Evolutionary conservation across 1,140 invertebrate genomes (phyloP).

Genomic region (Phymorhynchus buccinoides): DNA sequence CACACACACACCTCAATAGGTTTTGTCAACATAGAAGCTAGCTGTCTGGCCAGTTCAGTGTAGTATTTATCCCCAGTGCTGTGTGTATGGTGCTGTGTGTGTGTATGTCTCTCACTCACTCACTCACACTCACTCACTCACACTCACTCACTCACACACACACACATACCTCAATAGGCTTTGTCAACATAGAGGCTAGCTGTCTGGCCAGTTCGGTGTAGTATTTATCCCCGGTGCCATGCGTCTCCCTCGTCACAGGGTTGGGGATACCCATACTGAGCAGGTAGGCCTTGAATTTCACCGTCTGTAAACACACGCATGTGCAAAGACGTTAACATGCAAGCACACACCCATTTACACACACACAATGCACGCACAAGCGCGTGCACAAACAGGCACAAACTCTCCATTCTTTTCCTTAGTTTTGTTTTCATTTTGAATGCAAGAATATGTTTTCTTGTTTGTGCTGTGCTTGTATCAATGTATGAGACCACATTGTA

Average conservation of each 20-base stretch:
- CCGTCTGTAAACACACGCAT: conserved; percentile 77
- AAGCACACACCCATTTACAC: neutral
- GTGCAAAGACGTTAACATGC: neutral
- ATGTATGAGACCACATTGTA: too few species aligned
- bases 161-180: conserved; percentile 82
- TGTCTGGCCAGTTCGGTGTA: conserved; percentile 90
- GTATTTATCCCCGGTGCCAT: conserved; percentile 89
- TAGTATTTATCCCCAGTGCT: too few species aligned
- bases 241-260: conserved; percentile 92
- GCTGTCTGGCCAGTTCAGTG: too few species aligned
- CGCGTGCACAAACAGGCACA: too few species aligned
- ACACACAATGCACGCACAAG: too few species aligned
- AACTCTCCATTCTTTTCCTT: too few species aligned
- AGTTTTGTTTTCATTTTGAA: too few species aligned
- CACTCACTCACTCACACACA: neutral
- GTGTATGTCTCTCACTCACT: neutral
- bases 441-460: too few species aligned
- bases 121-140: neutral
- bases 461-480: too few species aligned
- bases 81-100: too few species aligned
- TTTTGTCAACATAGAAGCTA: too few species aligned
- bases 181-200: conserved; percentile 85
- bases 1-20: too few species aligned
- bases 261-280: conserved; percentile 97
- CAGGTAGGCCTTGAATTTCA: conserved; percentile 95